Conservation (phyloP, 92 coral and sea anemone genomes). For the Epizoanthus illoricatus region DNA sequence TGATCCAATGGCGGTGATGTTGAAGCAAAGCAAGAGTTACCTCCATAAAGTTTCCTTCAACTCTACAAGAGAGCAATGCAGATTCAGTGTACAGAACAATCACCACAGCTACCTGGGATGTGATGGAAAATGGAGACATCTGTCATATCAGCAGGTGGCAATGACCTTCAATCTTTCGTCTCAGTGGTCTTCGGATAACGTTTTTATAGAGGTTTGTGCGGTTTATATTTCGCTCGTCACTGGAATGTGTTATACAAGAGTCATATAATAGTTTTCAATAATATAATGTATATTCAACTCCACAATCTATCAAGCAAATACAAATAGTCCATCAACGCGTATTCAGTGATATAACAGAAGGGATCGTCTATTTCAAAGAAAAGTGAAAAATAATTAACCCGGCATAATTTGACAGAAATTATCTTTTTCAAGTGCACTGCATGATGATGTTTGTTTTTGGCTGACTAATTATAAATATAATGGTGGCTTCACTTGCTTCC, state of each 20-base stretch:
- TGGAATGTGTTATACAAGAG: neutral
- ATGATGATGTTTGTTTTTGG: too few species aligned
- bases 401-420: too few species aligned
- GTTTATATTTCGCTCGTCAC: neutral
- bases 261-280: neutral
- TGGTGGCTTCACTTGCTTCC: too few species aligned
- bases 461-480: too few species aligned
- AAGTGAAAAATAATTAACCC: too few species aligned
- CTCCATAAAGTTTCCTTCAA: conserved; percentile 6
- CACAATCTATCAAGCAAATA: neutral
- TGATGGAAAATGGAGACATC: neutral
- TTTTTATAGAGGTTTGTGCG: conserved; percentile 2
- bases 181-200: neutral
- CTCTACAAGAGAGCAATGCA: conserved; percentile 6
- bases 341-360: too few species aligned
- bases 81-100: neutral
- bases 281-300: neutral
- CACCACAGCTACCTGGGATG: conserved; percentile 13
- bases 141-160: neutral
- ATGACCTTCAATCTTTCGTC: conserved; percentile 3
- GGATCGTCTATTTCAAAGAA: too few species aligned
- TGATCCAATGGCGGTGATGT: neutral
- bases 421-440: too few species aligned
- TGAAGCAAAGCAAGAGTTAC: too few species aligned
- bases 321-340: too few species aligned